Base-by-base conservation (phyloP, 2,113 vertebrate genomes). In the Mustela nigripes region DNA sequence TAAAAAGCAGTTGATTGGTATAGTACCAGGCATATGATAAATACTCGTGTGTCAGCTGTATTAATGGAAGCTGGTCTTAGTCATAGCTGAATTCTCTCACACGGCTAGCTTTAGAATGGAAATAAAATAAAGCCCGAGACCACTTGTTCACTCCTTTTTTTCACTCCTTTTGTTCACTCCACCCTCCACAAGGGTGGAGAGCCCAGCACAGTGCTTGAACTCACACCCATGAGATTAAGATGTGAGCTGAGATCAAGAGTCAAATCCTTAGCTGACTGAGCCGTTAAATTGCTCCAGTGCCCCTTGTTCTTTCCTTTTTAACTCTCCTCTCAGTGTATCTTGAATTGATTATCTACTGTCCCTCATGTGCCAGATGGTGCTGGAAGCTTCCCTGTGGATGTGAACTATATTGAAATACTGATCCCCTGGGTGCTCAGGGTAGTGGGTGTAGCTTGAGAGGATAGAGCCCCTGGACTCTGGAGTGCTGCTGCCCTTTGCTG, bases 101-200 rank as follows among this genome's bases (percentile, higher is more conserved):
- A 11, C 26, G 67, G 45, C 67, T 80, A 58, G 24, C 71, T 90
- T 79, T 53, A 12, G 56, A 67, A 91, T n/a, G 65, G 63, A 96
- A 93, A 67, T 81, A 63, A 96, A 95, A 74, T 76, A 63, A 80
- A 90, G 39, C 21, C 62, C 53, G 65, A 71, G 50, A 31, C 36
- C 56, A 36, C 42, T 50, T 73, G 53, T 78, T 79, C 63, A 48
- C 26, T 10, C 15, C 4, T 24, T 73, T 39, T 42, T 39, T 78
- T 79, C 63, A 48, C 26, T 10, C 15, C 4, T 24, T 73, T 39
- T 42, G 42, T 42, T 42, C 42, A 42, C 42, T 42, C 42, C 42
- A 42, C 42, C 42, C 18, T 69, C 67, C 67, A 69, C 67, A 10
- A 16, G 16, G 67, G 67, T 69, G 33, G 33, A 69, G 53, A 56